These are phyloP conservation scores for Brachyistius frenatus DNA, from an alignment of 2,113 vertebrate genomes.

Conservation along the genomic window DNA sequence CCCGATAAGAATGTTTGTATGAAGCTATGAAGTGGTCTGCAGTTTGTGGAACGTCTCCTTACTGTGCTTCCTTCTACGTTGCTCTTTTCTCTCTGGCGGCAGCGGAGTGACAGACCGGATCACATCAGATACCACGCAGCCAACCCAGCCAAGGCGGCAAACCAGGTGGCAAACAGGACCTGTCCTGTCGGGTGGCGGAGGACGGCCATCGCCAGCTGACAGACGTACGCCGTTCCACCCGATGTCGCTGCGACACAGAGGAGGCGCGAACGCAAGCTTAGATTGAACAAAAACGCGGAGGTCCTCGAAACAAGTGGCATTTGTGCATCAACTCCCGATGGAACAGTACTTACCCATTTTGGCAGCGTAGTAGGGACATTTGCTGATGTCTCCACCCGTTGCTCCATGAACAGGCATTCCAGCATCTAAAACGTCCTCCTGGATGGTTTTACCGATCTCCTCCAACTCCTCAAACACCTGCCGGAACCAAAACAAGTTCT, in stretches of 20 bases:
- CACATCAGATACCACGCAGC: slow-evolving; percentile 94
- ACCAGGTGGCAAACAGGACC: slow-evolving; percentile 87
- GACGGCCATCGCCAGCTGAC: slow-evolving; percentile 76
- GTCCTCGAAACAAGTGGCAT: neutral
- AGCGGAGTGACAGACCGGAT: slow-evolving; percentile 59
- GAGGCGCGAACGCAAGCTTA: neutral
- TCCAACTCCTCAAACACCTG: slow-evolving; percentile 96
- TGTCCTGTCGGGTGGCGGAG: slow-evolving; percentile 88
- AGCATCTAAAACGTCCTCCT: slow-evolving; percentile 85
- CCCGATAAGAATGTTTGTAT: slow-evolving; percentile 4
- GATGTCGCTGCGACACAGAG: slow-evolving; percentile 75
- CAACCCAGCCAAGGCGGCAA: slow-evolving; percentile 87
- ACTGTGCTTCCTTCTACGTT: slow-evolving; percentile 1
- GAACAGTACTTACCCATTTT: slow-evolving; percentile 79
- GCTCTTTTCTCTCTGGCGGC: slow-evolving; percentile 16
- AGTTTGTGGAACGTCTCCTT: slow-evolving; percentile 12
- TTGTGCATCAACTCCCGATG: neutral
- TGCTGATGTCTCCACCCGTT: slow-evolving; percentile 88
- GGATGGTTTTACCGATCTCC: slow-evolving; percentile 84
- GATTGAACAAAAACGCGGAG: neutral
- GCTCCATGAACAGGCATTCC: slow-evolving; percentile 85
- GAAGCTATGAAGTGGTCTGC: slow-evolving; percentile 25
- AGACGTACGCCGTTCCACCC: slow-evolving; percentile 82
- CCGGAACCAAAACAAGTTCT: neutral
- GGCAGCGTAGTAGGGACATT: slow-evolving; percentile 93